Conservation (phyloP, 2,113 vertebrate genomes). For the Catagonus wagneri region DNA sequence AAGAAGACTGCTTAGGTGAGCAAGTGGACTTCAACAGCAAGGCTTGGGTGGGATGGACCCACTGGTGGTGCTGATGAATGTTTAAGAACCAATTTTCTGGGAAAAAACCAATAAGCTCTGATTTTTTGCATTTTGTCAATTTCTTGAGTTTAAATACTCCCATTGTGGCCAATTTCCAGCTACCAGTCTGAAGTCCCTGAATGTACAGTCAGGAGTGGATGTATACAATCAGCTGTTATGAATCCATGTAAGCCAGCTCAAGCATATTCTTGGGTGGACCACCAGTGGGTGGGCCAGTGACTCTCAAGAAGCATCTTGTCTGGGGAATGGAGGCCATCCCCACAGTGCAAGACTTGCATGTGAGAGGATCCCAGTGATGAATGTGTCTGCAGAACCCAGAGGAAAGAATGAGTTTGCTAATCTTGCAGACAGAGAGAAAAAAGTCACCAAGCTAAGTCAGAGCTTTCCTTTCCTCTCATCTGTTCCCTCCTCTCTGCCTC, state of each 20-base stretch:
- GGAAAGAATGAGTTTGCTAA: conserved; percentile 2
- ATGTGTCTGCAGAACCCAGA: not conserved
- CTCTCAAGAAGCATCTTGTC: not conserved
- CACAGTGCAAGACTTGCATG: not conserved
- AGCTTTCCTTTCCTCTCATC: not conserved
- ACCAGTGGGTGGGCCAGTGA: not conserved
- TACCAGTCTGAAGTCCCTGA: not conserved
- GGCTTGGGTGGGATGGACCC: not conserved
- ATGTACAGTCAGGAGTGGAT: not conserved
- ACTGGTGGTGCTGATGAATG: not conserved
- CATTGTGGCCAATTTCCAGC: not conserved
- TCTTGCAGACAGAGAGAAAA: not conserved
- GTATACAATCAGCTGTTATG: not conserved
- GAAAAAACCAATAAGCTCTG: not conserved
- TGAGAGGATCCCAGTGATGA: not conserved
- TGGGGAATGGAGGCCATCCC: not conserved
- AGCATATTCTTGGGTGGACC: not conserved
- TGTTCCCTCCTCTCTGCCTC: not conserved
- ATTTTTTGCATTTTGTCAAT: not conserved
- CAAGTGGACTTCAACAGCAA: not conserved
- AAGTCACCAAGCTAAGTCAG: not conserved
- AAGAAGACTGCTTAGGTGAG: not conserved
- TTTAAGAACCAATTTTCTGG: not conserved
- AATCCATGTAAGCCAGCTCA: not conserved
- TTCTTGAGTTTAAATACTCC: not conserved